phyloP scores from a whole-genome alignment of 2,888 invertebrate species.

The Himalopsyche anomala region DNA sequence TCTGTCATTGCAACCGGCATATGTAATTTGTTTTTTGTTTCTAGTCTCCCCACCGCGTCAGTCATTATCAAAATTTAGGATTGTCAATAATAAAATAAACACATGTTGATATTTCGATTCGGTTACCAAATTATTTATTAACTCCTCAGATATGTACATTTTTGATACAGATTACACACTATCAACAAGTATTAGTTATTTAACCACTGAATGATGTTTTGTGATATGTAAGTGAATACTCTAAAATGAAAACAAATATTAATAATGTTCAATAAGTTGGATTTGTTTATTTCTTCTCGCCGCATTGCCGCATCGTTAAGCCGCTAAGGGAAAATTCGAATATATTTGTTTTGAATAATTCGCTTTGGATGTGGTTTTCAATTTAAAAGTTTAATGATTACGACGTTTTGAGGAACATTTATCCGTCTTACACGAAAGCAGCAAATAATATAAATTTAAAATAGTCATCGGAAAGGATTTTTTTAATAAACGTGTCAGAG shows the following conservation, averaged over 20 bases:
- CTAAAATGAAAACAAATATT: background rate
- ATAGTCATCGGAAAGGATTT: too few relatives aligned
- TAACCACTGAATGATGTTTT: background rate
- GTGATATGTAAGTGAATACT: slow-evolving; percentile 4
- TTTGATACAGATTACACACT: background rate
- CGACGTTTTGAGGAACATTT: background rate
- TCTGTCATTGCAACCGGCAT: too few relatives aligned
- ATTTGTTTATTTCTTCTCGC: background rate
- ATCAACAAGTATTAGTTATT: background rate
- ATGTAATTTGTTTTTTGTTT: too few relatives aligned
- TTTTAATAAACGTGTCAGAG: too few relatives aligned
- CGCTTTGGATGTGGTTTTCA: background rate
- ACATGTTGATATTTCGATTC: background rate
- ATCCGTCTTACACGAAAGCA: too few relatives aligned
- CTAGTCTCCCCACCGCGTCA: too few relatives aligned
- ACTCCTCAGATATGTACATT: slow-evolving; percentile 16
- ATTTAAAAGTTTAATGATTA: background rate
- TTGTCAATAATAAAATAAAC: background rate
- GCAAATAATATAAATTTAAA: too few relatives aligned
- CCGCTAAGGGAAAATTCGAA: background rate
- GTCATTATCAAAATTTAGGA: too few relatives aligned
- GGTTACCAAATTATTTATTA: slow-evolving; percentile 22
- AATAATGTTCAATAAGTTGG: background rate
- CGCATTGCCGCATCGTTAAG: background rate
- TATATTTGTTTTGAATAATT: background rate